These are phyloP conservation scores for Falcaria lacertinaria DNA, from an alignment of 2,888 invertebrate genomes.

Conservation along the genomic window DNA sequence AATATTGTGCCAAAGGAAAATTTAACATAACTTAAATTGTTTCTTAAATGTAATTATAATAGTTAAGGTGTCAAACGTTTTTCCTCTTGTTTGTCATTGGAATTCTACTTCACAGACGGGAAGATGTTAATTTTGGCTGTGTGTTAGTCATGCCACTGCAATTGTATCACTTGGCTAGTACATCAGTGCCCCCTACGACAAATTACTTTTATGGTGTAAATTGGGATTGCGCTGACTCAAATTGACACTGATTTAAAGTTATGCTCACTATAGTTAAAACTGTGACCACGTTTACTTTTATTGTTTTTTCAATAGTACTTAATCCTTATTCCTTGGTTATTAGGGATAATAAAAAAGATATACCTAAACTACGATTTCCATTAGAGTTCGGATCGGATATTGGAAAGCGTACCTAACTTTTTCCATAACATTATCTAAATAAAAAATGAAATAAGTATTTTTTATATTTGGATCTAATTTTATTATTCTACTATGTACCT, in stretches of 20 bases:
- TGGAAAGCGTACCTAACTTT: too few relatives aligned
- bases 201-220: slow-evolving; percentile 17
- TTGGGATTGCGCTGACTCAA: slow-evolving; percentile 7
- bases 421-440: too few relatives aligned
- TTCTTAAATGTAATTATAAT: too few relatives aligned
- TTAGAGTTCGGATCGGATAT: too few relatives aligned
- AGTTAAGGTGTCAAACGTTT: neutral
- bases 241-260: slow-evolving; percentile 16
- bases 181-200: slow-evolving; percentile 23
- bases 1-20: neutral
- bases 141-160: slow-evolving; percentile 28
- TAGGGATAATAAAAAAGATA: too few relatives aligned
- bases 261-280: neutral
- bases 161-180: slow-evolving; percentile 32
- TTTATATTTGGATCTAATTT: too few relatives aligned
- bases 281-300: neutral
- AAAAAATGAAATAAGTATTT: too few relatives aligned
- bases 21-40: neutral
- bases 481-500: too few relatives aligned
- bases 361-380: too few relatives aligned
- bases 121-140: slow-evolving; percentile 29
- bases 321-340: too few relatives aligned
- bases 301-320: too few relatives aligned
- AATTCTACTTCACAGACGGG: slow-evolving; percentile 9
- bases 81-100: slow-evolving; percentile 2